These are phyloP conservation scores for Atrina japonica DNA, from an alignment of 2,888 invertebrate species.

Conservation along the genomic window DNA sequence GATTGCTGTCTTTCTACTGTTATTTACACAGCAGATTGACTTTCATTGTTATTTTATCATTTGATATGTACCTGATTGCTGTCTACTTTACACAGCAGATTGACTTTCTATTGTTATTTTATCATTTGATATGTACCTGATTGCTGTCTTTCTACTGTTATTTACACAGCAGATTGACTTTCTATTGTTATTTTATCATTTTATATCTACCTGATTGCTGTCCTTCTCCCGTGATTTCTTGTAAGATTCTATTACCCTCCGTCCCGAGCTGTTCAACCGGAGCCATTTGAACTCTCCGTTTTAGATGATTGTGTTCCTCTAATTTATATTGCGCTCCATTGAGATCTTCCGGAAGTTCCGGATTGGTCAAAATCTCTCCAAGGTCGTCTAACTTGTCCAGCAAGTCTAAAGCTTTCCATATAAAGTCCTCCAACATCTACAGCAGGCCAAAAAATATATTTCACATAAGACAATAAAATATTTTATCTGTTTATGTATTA, in stretches of 20 bases:
- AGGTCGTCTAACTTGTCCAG: conserved; percentile 95
- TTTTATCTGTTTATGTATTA: too few species aligned
- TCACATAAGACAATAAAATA: too few species aligned
- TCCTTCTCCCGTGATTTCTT: conserved; percentile 80
- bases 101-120: too few species aligned
- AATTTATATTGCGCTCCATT: conserved; percentile 94
- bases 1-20: too few species aligned
- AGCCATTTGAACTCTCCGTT: conserved; percentile 94
- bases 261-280: conserved; percentile 96
- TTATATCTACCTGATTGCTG: conserved; percentile 58
- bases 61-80: too few species aligned
- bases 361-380: conserved; percentile 94
- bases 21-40: too few species aligned
- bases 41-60: too few species aligned
- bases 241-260: conserved; percentile 88
- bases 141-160: too few species aligned
- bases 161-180: too few species aligned
- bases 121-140: too few species aligned
- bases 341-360: conserved; percentile 97
- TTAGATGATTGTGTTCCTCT: conserved; percentile 93
- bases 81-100: too few species aligned
- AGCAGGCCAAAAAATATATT: conserved; percentile 48
- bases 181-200: too few species aligned
- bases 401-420: conserved; percentile 97
- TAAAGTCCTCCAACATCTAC: conserved; percentile 94